Base-by-base conservation (phyloP, 2,113 vertebrate species). In the Apeltes quadracus region DNA sequence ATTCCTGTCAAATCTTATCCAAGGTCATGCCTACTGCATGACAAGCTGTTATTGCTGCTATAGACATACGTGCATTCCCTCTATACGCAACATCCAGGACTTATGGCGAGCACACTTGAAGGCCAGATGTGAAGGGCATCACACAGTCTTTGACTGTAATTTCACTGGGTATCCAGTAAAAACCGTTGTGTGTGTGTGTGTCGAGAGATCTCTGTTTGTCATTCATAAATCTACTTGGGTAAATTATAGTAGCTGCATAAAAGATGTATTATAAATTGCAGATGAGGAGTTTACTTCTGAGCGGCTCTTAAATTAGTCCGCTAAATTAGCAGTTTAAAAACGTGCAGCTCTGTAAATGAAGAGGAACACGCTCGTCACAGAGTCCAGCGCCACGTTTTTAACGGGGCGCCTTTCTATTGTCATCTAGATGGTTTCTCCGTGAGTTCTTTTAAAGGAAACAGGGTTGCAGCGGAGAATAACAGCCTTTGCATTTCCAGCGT, bases 181-280 rank as follows among this genome's bases (percentile, higher is more conserved):
- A 61, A 65, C 29, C 18, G 43, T 4, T 12, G 50, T 7, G 27
- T 29, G 29, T 29, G 29, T 29, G 29, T 29, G 29, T 29, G 29
- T 2, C 3, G 53, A 46, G 29, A 27, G 46, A 64, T 39, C 54
- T 44, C 57, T 73, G 58, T 61, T 61, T 65, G 34, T 53, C 57
- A 64, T 74, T 79, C 22, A 62, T n/a, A 72, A 54, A 76, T 59
- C 29, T 53, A 34, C 25, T 10, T 75, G 53, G 72, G 72, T 75
- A 72, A 77, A 72, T 63, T 11, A 77, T 70, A 25, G 43, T 8
- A 41, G 5, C 51, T 72, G 55, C 78, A 75, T 78, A 54, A 58
- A 69, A 69, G 66, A 72, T 56, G 18, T 41, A 41, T 61, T 23
- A 43, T 46, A 74, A 79, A 81, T 58, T 65, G 48, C 46, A 80